Evolutionary conservation across 2,113 vertebrate species (phyloP).

Genomic region (Oreochromis tanganicae): DNA sequence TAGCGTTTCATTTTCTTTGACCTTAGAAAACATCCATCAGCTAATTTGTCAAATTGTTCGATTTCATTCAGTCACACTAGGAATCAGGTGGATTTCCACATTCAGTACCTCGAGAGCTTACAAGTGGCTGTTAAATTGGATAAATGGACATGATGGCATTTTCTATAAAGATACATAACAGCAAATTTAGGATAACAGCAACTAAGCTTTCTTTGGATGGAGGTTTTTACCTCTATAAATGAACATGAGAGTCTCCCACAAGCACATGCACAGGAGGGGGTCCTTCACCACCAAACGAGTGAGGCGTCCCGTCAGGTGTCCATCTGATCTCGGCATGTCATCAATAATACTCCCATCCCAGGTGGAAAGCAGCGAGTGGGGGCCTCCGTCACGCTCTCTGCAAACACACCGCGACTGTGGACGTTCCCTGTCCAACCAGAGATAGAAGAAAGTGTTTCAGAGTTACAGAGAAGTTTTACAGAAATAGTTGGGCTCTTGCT

Average conservation of each 20-base stretch:
- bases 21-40: neutral
- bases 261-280: conserved; percentile 80
- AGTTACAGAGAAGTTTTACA: neutral
- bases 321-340: conserved; percentile 60
- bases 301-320: conserved; percentile 67
- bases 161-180: neutral
- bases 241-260: conserved; percentile 90
- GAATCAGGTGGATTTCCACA: neutral
- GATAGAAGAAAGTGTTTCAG: neutral
- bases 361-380: conserved; percentile 77
- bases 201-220: neutral
- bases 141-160: neutral
- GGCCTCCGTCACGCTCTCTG: conserved; percentile 56
- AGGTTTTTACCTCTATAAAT: conserved; percentile 89
- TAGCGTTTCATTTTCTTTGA: neutral
- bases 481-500: neutral
- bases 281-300: conserved; percentile 89
- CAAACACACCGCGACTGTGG: conserved; percentile 70
- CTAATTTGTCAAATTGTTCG: neutral
- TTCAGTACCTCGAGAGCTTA: neutral
- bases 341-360: conserved; percentile 62
- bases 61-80: neutral
- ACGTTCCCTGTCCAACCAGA: conserved; percentile 49
- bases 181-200: neutral
- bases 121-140: neutral